Conservation (phyloP, 2,888 invertebrate species). For the Notodonta ziczac region DNA sequence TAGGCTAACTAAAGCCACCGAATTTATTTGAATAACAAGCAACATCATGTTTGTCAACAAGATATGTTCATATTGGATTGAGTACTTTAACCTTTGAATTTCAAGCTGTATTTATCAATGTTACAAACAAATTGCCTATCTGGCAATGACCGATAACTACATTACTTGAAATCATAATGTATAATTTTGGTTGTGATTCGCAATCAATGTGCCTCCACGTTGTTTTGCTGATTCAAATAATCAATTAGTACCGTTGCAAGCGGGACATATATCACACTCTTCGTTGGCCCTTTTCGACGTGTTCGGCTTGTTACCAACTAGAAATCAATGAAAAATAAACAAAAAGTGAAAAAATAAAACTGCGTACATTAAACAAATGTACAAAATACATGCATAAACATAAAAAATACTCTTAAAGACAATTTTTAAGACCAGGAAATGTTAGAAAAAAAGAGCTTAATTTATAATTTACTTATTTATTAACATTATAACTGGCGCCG, state of each 20-base stretch:
- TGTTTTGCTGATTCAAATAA: background rate
- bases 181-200: background rate
- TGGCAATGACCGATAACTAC: too few species aligned
- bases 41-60: background rate
- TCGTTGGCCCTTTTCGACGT: constrained; percentile 13
- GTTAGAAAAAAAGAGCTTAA: too few species aligned
- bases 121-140: too few species aligned
- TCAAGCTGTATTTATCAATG: too few species aligned
- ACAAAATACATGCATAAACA: too few species aligned
- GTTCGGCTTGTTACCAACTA: constrained; percentile 16
- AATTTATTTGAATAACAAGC: background rate
- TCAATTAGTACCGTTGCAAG: constrained; percentile 37
- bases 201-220: constrained; percentile 1
- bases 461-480: too few species aligned
- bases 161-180: background rate
- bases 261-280: constrained; percentile 42
- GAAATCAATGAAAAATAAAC: constrained; percentile 16
- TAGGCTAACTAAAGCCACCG: background rate
- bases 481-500: too few species aligned
- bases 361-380: too few species aligned
- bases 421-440: too few species aligned
- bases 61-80: too few species aligned
- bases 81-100: too few species aligned
- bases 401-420: too few species aligned
- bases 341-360: background rate